These are phyloP conservation scores for Blera fallax DNA, from an alignment of 2,888 invertebrate genomes.

Conservation along the genomic window DNA sequence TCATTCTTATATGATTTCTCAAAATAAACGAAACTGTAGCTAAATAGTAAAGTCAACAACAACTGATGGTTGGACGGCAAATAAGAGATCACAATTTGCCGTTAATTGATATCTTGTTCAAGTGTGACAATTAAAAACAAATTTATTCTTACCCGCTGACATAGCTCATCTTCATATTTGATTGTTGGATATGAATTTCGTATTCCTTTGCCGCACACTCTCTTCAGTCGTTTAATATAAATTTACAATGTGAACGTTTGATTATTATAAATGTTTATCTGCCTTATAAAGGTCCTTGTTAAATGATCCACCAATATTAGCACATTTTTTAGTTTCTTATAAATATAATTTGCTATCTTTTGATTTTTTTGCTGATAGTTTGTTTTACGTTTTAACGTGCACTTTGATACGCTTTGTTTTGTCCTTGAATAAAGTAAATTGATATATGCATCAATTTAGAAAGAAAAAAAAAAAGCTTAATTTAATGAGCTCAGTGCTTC, in stretches of 20 bases:
- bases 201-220: neutral
- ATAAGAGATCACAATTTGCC: neutral
- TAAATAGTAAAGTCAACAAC: neutral
- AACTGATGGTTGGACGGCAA: neutral
- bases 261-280: neutral
- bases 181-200: neutral
- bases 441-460: neutral
- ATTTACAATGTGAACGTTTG: neutral
- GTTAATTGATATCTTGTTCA: neutral
- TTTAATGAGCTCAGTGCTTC: slow-evolving; percentile 25
- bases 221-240: neutral
- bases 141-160: slow-evolving; percentile 2
- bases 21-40: neutral
- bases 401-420: slow-evolving; percentile 1
- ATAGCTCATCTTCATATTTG: neutral
- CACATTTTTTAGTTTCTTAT: neutral
- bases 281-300: too few species aligned
- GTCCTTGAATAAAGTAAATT: neutral
- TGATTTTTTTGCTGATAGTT: neutral
- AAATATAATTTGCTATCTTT: neutral
- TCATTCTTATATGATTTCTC: neutral
- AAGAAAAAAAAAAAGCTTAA: neutral
- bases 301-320: neutral
- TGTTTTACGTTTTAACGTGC: neutral
- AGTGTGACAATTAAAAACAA: neutral